These are phyloP conservation scores for Tyrophagus putrescentiae DNA, from an alignment of 1,140 invertebrate genomes.

Conservation along the genomic window DNA sequence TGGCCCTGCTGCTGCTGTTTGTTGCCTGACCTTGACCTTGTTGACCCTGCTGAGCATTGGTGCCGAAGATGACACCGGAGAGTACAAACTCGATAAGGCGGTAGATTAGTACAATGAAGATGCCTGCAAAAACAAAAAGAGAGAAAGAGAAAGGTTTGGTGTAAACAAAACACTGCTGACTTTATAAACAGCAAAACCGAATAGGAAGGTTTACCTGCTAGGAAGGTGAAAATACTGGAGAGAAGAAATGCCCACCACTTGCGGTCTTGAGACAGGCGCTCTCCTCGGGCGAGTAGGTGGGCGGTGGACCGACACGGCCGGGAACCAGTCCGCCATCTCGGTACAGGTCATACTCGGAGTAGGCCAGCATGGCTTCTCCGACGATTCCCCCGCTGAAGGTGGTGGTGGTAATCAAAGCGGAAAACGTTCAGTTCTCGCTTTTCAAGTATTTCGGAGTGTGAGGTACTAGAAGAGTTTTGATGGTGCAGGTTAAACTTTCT, in stretches of 20 bases:
- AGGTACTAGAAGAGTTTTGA: too few species aligned
- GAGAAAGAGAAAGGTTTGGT: background rate
- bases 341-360: slow-evolving; percentile 14
- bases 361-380: too few species aligned
- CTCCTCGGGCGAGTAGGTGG: slow-evolving; percentile 23
- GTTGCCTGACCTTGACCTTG: slow-evolving; percentile 60
- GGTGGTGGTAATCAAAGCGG: too few species aligned
- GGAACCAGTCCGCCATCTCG: background rate
- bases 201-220: slow-evolving; percentile 51
- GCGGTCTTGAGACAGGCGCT: slow-evolving; percentile 57
- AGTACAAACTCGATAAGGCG: slow-evolving; percentile 75
- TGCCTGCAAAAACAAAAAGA: slow-evolving; percentile 23
- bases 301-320: slow-evolving; percentile 10
- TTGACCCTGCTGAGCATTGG: slow-evolving; percentile 9
- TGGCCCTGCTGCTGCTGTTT: too few species aligned
- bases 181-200: background rate
- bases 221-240: slow-evolving; percentile 89
- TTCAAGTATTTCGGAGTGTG: too few species aligned
- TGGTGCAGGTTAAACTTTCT: too few species aligned
- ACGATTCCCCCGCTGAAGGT: too few species aligned
- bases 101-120: slow-evolving; percentile 60
- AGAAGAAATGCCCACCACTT: slow-evolving; percentile 93
- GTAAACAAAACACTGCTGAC: background rate
- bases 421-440: too few species aligned
- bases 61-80: slow-evolving; percentile 27